Conservation (phyloP, 2,888 invertebrate genomes). For the Neocrepidodera transversa region DNA sequence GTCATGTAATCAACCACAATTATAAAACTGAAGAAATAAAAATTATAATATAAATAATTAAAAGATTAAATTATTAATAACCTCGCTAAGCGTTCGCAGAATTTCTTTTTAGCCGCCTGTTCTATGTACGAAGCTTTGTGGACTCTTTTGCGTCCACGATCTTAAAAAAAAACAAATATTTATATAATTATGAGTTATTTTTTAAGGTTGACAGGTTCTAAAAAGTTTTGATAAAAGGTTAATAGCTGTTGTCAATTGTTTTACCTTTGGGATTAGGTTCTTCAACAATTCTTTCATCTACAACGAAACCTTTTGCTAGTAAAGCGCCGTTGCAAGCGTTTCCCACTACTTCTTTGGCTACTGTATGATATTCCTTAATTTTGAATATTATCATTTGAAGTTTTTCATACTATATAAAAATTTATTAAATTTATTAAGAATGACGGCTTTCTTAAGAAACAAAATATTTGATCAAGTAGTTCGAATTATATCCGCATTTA, state of each 20-base stretch:
- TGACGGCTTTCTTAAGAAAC: too few relatives aligned
- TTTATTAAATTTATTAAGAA: too few relatives aligned
- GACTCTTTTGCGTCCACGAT: conserved; percentile 38
- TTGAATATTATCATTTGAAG: conserved; percentile 53
- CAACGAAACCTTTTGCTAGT: conserved; percentile 77
- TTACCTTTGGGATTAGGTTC: conserved; percentile 37
- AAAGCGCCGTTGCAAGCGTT: conserved; percentile 80
- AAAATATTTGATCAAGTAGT: too few relatives aligned
- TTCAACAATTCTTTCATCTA: conserved; percentile 67
- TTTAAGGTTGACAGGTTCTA: too few relatives aligned
- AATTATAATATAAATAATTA: too few relatives aligned
- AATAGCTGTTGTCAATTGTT: too few relatives aligned
- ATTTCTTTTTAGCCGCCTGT: conserved; percentile 82
- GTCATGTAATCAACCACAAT: conserved; percentile 76
- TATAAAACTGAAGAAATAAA: conserved; percentile 67
- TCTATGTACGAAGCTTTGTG: conserved; percentile 75
- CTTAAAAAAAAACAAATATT: conserved; percentile 24
- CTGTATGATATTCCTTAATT: conserved; percentile 61
- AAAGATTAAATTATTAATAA: conserved; percentile 56
- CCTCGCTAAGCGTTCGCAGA: conserved; percentile 81
- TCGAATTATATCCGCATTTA: too few relatives aligned
- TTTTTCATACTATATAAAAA: conserved; percentile 57
- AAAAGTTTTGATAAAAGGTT: too few relatives aligned
- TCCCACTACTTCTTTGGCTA: conserved; percentile 67
- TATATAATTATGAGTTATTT: not conserved